Conservation (phyloP, 2,113 vertebrate species). For the Tinamus guttatus region DNA sequence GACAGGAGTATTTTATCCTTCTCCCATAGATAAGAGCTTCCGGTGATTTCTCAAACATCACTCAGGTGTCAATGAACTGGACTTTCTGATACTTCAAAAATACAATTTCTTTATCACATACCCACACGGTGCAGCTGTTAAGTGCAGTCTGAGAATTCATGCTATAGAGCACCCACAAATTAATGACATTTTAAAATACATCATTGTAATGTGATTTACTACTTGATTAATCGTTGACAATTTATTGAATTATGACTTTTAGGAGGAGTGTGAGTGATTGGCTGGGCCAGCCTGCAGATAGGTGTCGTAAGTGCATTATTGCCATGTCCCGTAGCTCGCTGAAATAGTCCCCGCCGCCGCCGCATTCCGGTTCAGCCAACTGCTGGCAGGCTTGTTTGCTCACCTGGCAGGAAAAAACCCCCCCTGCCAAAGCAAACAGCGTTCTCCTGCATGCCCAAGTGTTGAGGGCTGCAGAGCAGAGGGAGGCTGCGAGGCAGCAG, state of each 20-base stretch:
- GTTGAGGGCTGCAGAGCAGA: conserved; percentile 12
- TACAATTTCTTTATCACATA: background rate
- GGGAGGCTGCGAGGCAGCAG: conserved; percentile 28
- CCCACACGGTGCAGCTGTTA: background rate
- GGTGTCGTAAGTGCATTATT: rapidly evolving
- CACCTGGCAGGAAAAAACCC: background rate
- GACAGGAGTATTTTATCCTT: background rate
- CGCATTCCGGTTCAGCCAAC: background rate
- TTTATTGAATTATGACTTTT: background rate
- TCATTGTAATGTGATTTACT: background rate
- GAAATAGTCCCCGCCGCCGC: background rate
- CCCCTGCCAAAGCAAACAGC: background rate
- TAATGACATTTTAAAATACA: background rate
- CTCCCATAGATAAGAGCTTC: background rate
- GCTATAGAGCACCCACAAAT: background rate
- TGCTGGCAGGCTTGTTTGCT: background rate
- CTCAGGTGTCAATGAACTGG: background rate
- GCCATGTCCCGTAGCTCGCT: background rate
- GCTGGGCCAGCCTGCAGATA: background rate
- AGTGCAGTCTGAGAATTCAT: background rate
- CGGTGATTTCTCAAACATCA: background rate
- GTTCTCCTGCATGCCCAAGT: background rate
- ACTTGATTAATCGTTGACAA: background rate
- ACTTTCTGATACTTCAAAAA: background rate
- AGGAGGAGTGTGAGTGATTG: background rate